These are phyloP conservation scores for Ictidomys tridecemlineatus DNA, from an alignment of 2,113 vertebrate species.

Conservation along the genomic window DNA sequence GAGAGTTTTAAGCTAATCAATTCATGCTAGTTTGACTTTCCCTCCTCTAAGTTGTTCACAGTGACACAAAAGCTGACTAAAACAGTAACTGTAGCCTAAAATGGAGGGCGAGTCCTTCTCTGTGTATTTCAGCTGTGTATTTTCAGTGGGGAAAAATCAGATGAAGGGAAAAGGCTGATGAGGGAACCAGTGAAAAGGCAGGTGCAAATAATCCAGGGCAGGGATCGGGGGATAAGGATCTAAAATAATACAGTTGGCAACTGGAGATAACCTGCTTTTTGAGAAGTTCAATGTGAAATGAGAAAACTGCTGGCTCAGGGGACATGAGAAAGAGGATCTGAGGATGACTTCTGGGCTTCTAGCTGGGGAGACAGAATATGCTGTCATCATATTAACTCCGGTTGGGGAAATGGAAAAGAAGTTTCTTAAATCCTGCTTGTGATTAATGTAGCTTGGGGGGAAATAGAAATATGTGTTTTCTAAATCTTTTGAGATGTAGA, in stretches of 20 bases:
- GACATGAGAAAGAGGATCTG: background rate
- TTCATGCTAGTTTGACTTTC: no score
- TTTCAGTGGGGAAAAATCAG: background rate
- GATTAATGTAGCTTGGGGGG: conserved; percentile 13
- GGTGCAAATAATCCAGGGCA: background rate
- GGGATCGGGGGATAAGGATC: background rate
- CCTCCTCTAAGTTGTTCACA: no score
- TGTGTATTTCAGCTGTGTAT: background rate
- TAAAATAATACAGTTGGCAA: background rate
- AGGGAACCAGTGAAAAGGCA: background rate
- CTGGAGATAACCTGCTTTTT: background rate
- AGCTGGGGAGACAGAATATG: background rate
- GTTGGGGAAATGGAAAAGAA: background rate
- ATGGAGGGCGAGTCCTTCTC: background rate
- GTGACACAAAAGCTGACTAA: no score
- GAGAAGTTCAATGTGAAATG: background rate
- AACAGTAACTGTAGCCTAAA: background rate
- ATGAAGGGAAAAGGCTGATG: background rate
- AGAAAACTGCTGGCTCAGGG: background rate
- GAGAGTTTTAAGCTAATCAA: no score
- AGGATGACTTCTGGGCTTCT: background rate
- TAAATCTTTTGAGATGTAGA: conserved; percentile 4
- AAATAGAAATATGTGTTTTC: background rate
- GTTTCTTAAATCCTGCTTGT: background rate
- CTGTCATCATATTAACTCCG: background rate